These are phyloP conservation scores for Chitala chitala DNA, from an alignment of 2,113 vertebrate species.

Conservation along the genomic window DNA sequence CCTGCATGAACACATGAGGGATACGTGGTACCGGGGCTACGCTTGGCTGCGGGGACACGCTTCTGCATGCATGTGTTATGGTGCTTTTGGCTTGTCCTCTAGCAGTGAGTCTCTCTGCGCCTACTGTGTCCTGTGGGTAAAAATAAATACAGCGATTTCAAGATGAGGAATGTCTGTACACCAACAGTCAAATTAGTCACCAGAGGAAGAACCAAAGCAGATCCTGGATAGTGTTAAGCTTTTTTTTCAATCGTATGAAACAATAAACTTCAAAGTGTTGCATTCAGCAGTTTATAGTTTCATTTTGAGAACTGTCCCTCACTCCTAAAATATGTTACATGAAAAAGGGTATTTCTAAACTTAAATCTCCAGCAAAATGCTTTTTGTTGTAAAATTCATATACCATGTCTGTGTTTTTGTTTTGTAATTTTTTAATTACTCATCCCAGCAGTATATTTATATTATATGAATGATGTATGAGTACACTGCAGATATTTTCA, in stretches of 20 bases:
- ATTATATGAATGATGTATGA: too few relatives aligned
- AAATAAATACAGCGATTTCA: conserved; percentile 33
- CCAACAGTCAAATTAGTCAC: background rate
- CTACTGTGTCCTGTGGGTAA: conserved; percentile 47
- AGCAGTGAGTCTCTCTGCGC: conserved; percentile 5
- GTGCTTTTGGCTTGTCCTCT: background rate
- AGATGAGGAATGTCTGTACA: background rate
- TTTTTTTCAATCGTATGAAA: background rate
- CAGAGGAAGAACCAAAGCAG: background rate
- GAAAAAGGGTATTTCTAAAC: too few relatives aligned
- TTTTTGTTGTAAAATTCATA: too few relatives aligned
- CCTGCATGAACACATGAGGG: background rate
- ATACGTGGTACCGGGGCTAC: background rate
- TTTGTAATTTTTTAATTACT: too few relatives aligned
- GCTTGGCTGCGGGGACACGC: background rate
- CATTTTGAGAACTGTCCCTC: too few relatives aligned
- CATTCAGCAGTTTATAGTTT: too few relatives aligned
- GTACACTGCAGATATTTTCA: background rate
- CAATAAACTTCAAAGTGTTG: background rate
- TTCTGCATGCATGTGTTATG: conserved; percentile 13
- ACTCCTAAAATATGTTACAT: too few relatives aligned
- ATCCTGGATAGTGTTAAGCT: background rate
- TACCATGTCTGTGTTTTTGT: too few relatives aligned
- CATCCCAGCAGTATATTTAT: too few relatives aligned
- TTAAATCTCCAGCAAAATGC: too few relatives aligned